phyloP scores from a whole-genome alignment of 2,888 invertebrate genomes.

The Xestia sexstrigata region DNA sequence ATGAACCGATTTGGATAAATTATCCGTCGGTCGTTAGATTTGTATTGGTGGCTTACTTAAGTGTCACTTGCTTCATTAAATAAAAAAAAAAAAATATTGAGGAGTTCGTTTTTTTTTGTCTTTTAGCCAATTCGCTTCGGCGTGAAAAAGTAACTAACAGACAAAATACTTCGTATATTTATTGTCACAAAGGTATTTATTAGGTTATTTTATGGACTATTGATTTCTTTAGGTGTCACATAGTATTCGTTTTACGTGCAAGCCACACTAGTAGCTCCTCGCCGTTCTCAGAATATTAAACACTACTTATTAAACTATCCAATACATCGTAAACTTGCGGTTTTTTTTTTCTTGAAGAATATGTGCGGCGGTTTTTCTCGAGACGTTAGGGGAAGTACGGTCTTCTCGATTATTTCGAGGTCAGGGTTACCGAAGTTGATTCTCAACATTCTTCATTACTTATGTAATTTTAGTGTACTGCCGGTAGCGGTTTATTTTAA shows the following conservation, averaged over 20 bases:
- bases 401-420: not conserved
- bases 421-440: slow-evolving; percentile 8
- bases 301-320: not conserved
- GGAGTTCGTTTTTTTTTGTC: not conserved
- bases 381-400: not conserved
- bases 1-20: not conserved
- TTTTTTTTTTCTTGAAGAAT: not conserved
- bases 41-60: not conserved
- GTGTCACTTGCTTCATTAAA: not conserved
- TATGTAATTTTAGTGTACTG: not conserved
- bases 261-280: not conserved
- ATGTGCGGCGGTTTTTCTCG: slow-evolving; percentile 13
- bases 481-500: not conserved
- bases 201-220: not conserved
- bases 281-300: not conserved
- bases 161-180: not conserved
- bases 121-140: not conserved
- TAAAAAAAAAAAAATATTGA: not conserved
- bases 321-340: not conserved
- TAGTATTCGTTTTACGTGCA: not conserved
- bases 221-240: not conserved
- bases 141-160: not conserved
- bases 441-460: not conserved
- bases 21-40: not conserved
- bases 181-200: not conserved